These are phyloP conservation scores for Mustela nigripes DNA, from an alignment of 2,113 vertebrate genomes.

Conservation along the genomic window DNA sequence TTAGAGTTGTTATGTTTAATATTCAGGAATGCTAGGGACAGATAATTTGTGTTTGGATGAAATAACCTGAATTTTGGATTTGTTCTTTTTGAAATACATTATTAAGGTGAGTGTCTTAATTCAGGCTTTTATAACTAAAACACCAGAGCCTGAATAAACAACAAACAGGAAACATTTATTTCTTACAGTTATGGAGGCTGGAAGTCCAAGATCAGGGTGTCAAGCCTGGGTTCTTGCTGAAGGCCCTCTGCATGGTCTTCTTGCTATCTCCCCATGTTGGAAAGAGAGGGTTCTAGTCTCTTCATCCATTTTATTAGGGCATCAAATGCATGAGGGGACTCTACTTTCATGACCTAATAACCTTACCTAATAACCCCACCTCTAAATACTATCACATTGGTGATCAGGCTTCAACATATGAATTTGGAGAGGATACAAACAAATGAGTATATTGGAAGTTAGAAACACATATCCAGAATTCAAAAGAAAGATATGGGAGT, in stretches of 20 bases:
- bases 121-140: neutral
- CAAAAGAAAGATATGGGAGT: neutral
- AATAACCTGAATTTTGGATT: neutral
- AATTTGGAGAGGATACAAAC: neutral
- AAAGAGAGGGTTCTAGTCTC: neutral
- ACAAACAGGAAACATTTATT: neutral
- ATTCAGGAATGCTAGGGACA: neutral
- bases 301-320: neutral
- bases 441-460: neutral
- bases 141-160: neutral
- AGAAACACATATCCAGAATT: neutral
- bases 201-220: neutral
- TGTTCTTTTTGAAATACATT: neutral
- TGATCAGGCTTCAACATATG: neutral
- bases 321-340: neutral
- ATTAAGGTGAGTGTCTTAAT: neutral
- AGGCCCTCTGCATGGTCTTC: neutral
- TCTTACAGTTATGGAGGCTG: neutral
- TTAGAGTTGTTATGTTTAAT: neutral
- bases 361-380: neutral
- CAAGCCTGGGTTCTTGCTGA: neutral
- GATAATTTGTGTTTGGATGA: neutral
- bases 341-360: neutral
- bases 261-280: neutral
- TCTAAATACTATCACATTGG: neutral